Evolutionary conservation across 2,797 vertebrate genomes (phyloP).

Genomic region (Champsocephalus gunnari): DNA sequence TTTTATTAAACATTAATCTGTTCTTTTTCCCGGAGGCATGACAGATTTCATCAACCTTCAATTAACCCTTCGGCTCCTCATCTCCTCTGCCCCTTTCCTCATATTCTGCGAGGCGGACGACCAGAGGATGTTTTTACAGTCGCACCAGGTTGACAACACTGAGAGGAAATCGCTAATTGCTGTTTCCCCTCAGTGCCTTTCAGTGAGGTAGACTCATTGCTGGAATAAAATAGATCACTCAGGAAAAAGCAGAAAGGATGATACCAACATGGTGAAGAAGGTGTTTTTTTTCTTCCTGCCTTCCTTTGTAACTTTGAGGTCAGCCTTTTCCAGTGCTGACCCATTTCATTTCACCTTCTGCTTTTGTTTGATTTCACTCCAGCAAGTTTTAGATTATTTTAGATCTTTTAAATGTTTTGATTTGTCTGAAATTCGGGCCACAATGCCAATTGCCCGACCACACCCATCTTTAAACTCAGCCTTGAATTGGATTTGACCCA

Average conservation of each 20-base stretch:
- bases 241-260: slow-evolving; percentile 7
- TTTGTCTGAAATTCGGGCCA: too few relatives aligned
- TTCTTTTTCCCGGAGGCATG: slow-evolving; percentile 44
- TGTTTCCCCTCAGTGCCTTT: slow-evolving; percentile 38
- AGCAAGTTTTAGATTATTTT: neutral
- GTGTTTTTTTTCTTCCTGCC: slow-evolving; percentile 12
- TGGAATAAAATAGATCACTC: slow-evolving; percentile 9
- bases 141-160: slow-evolving; percentile 23
- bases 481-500: neutral
- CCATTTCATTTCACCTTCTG: slow-evolving; percentile 17
- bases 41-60: slow-evolving; percentile 66
- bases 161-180: slow-evolving; percentile 37
- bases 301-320: neutral
- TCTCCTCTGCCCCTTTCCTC: slow-evolving; percentile 30
- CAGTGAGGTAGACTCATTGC: slow-evolving; percentile 16
- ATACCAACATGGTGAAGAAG: neutral
- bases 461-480: too few relatives aligned
- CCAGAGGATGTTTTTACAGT: slow-evolving; percentile 40
- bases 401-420: too few relatives aligned
- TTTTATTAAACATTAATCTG: slow-evolving; percentile 66
- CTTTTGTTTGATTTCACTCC: slow-evolving; percentile 2
- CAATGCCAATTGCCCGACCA: too few relatives aligned
- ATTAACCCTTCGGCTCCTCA: slow-evolving; percentile 66
- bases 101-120: slow-evolving; percentile 23
- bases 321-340: slow-evolving; percentile 12